phyloP scores from a whole-genome alignment of 2,113 vertebrate genomes.

The Lepus europaeus region DNA sequence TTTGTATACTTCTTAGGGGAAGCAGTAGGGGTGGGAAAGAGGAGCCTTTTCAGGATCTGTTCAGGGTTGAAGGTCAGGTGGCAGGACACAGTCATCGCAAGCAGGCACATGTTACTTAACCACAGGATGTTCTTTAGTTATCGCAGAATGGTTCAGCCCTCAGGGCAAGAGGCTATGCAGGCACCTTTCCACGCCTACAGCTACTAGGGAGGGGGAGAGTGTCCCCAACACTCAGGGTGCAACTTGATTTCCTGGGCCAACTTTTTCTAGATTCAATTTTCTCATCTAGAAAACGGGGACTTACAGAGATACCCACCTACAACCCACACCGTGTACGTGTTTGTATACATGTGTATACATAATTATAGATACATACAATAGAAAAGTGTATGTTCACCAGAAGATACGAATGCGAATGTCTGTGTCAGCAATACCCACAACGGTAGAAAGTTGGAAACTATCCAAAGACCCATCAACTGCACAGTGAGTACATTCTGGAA shows the following conservation, averaged over 20 bases:
- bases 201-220: too few relatives aligned
- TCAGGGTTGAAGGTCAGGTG: too few relatives aligned
- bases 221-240: background rate
- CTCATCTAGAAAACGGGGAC: background rate
- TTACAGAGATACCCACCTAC: background rate
- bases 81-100: too few relatives aligned
- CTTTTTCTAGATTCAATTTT: background rate
- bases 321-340: background rate
- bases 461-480: background rate
- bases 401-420: background rate
- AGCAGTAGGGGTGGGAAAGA: too few relatives aligned
- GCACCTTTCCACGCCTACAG: too few relatives aligned
- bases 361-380: background rate
- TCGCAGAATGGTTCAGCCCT: too few relatives aligned
- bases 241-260: background rate
- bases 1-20: too few relatives aligned
- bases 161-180: too few relatives aligned
- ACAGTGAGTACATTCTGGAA: background rate
- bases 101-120: too few relatives aligned
- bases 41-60: too few relatives aligned
- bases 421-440: conserved; percentile 21
- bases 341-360: background rate
- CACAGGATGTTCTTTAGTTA: too few relatives aligned
- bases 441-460: background rate
- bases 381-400: background rate